These are phyloP conservation scores for Oopsacas minuta DNA, from an alignment of 37 sponge, comb jelly and placozoan species.

Conservation along the genomic window DNA sequence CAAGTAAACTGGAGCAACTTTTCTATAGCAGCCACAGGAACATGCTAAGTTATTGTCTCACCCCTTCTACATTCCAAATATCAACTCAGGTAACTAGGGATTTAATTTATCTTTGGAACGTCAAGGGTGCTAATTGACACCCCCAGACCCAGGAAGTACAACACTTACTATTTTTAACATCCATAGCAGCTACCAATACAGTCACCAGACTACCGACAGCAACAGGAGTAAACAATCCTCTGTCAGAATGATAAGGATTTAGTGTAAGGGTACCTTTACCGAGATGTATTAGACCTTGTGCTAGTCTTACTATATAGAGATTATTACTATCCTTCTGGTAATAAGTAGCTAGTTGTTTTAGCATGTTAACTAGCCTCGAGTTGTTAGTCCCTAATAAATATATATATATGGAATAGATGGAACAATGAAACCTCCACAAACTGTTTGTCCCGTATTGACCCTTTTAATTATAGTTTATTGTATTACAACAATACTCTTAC, in stretches of 20 bases:
- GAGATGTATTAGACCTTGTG: constrained; percentile 87
- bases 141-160: too few relatives aligned
- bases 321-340: constrained; percentile 85
- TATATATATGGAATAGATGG: too few relatives aligned
- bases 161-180: constrained; percentile 59
- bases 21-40: background rate
- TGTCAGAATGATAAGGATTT: constrained; percentile 84
- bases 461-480: background rate
- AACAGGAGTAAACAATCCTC: constrained; percentile 64
- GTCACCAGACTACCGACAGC: constrained; percentile 72
- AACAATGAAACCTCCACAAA: too few relatives aligned
- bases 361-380: constrained; percentile 74
- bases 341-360: constrained; percentile 88
- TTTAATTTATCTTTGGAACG: too few relatives aligned
- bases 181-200: constrained; percentile 55
- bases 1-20: background rate
- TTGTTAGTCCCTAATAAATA: constrained; percentile 75
- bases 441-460: too few relatives aligned
- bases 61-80: too few relatives aligned
- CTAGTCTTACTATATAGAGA: constrained; percentile 85
- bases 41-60: too few relatives aligned
- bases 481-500: constrained; percentile 8
- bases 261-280: constrained; percentile 96
- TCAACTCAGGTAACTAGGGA: too few relatives aligned
- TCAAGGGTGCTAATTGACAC: too few relatives aligned